Base-by-base conservation (phyloP, 2,797 vertebrate species). In the Sarcophilus harrisii region DNA sequence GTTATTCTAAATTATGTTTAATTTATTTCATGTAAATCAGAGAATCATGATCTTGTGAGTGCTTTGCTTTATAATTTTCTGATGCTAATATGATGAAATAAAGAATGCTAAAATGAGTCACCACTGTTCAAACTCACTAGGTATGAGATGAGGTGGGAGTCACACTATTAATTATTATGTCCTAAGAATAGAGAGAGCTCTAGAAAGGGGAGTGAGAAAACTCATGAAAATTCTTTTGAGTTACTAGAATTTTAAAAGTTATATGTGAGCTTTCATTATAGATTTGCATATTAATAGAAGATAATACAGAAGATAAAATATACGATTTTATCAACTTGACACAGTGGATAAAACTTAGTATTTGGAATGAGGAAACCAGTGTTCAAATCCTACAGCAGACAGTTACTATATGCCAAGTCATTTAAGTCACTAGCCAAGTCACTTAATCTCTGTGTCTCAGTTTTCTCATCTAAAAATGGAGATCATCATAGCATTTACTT, bases 61-160 rank as follows among this genome's bases (percentile, higher is more conserved):
- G 58, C 90, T 95, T 90, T 96, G 92, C 66, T 92, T 94, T 90
- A 93, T 57, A 38, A 95, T 91, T 96, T 96, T 95, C 87, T 96
- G 90, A 92, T 93, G 95, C 54, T 90, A 94, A 90, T 59, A 94
- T 81, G 58, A 45, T 45, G 8, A 81, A 93, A n/a, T 59, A 93
- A 54, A 57, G n/a, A 95, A 30, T 90, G 13, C 45, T 90, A 57
- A 87, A 59, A 91, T 90, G 92, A 89, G 55, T 94, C 92, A 73
- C 21, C 49, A 58, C 66, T 38, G 90, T 90, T 93, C 28, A 66
- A 32, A 27, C 32, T 96, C 38, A 92, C 58, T 54, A 54, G 58
- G 29, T 91, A 92, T 89, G 66, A 81, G 90, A 94, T 89, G 92
- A 93, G 91, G 90, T 59, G 58, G 93, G 29, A 92, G 57, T 59